phyloP scores from a whole-genome alignment of 2,113 vertebrate species.

The Hipposideros armiger region DNA sequence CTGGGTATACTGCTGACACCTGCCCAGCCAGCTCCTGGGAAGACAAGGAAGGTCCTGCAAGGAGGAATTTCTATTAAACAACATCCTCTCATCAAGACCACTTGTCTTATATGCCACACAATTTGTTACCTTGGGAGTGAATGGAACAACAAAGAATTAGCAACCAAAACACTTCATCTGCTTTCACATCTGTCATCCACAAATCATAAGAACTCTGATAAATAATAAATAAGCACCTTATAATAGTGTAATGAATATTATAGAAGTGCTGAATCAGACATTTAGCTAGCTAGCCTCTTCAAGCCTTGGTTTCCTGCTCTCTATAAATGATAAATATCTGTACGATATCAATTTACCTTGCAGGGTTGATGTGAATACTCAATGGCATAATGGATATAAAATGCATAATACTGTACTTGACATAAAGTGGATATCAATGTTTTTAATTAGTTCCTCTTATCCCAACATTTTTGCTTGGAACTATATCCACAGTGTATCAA shows the following conservation, averaged over 20 bases:
- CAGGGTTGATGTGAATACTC: background rate
- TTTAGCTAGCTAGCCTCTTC: background rate
- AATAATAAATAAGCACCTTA: background rate
- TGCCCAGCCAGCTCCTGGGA: background rate
- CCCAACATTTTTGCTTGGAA: background rate
- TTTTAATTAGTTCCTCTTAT: background rate
- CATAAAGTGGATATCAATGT: fast-evolving
- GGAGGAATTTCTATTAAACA: background rate
- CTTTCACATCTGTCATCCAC: background rate
- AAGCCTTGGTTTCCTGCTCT: background rate
- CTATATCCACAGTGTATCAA: background rate
- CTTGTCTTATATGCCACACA: background rate
- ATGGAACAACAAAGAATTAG: background rate
- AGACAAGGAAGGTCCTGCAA: background rate
- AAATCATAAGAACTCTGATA: background rate
- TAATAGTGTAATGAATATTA: background rate
- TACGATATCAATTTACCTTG: background rate
- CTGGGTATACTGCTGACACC: background rate
- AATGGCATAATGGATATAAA: background rate
- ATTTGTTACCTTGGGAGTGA: background rate
- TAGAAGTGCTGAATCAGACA: background rate
- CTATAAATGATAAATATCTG: background rate
- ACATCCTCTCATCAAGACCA: background rate
- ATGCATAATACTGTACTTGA: background rate
- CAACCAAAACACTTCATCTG: background rate